Conservation (phyloP, 2,888 invertebrate species). For the Ypsolopha scabrella region DNA sequence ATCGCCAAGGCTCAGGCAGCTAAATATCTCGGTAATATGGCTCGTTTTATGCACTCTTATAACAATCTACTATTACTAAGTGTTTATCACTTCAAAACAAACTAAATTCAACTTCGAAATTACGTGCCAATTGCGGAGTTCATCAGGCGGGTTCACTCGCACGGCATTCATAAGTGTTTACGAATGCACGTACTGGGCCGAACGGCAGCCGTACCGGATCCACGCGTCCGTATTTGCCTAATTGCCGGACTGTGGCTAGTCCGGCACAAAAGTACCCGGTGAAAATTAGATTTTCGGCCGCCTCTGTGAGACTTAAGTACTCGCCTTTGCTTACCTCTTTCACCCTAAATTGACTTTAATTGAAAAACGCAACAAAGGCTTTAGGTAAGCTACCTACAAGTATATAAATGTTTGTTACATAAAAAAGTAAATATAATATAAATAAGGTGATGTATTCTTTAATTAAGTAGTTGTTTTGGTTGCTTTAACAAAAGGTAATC, state of each 20-base stretch:
- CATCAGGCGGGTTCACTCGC: slow-evolving; percentile 24
- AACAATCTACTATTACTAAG: too few species aligned
- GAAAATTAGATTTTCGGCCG: slow-evolving; percentile 50
- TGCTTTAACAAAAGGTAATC: too few species aligned
- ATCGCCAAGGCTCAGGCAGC: too few species aligned
- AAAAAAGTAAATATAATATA: too few species aligned
- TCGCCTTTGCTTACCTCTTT: not conserved
- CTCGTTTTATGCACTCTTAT: too few species aligned
- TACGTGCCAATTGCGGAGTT: slow-evolving; percentile 23
- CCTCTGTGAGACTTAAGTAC: not conserved
- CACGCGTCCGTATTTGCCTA: slow-evolving; percentile 48
- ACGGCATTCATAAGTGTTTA: slow-evolving; percentile 33
- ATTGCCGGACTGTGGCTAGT: slow-evolving; percentile 46
- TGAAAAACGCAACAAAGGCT: slow-evolving; percentile 43
- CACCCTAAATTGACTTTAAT: slow-evolving; percentile 54
- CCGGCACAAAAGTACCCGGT: slow-evolving; percentile 53
- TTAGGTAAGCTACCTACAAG: too few species aligned
- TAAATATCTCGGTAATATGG: too few species aligned
- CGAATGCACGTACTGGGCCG: slow-evolving; percentile 43
- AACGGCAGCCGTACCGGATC: not conserved
- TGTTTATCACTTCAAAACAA: too few species aligned
- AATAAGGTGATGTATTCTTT: too few species aligned
- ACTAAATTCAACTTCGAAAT: too few species aligned
- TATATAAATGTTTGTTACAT: too few species aligned
- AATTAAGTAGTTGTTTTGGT: too few species aligned